A percentile compares a stretch with the other conserved stretches of the same genome.
Conservation (phyloP, 2,797 vertebrate species). For the Meriones psammophilus region DNA sequence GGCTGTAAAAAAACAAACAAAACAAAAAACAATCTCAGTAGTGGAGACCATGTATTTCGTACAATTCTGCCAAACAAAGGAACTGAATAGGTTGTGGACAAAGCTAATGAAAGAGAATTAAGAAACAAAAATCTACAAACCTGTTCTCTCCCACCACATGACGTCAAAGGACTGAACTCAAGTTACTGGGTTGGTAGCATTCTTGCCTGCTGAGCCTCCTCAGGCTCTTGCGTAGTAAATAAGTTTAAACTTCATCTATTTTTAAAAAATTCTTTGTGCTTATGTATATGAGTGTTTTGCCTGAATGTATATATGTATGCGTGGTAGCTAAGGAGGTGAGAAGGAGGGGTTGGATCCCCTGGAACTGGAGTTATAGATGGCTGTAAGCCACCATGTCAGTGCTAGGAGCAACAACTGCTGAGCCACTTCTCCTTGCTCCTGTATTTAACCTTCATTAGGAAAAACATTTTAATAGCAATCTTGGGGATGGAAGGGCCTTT, state of each 20-base stretch:
- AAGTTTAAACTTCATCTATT: slow-evolving; percentile 3
- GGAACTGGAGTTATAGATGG: neutral
- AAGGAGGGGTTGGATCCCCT: neutral
- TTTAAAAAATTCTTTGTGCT: neutral
- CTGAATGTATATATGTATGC: neutral
- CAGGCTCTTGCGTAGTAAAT: slow-evolving; percentile 15
- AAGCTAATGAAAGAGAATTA: neutral
- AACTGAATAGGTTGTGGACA: neutral
- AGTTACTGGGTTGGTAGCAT: neutral
- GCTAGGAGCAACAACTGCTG: neutral
- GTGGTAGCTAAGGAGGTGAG: neutral
- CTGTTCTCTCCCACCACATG: no score
- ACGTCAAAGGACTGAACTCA: neutral
- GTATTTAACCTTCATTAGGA: slow-evolving; percentile 29
- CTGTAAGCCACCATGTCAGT: neutral
- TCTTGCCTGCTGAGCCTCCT: neutral
- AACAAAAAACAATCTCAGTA: neutral
- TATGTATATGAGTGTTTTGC: neutral
- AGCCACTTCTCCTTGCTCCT: neutral
- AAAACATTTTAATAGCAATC: slow-evolving; percentile 20
- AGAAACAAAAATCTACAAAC: no score
- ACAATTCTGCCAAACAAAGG: neutral
- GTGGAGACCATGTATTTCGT: neutral
- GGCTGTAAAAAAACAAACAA: no score
- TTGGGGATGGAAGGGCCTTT: neutral